These are phyloP conservation scores for Ptychadena robeensis DNA, from an alignment of 2,797 vertebrate genomes.

Conservation along the genomic window DNA sequence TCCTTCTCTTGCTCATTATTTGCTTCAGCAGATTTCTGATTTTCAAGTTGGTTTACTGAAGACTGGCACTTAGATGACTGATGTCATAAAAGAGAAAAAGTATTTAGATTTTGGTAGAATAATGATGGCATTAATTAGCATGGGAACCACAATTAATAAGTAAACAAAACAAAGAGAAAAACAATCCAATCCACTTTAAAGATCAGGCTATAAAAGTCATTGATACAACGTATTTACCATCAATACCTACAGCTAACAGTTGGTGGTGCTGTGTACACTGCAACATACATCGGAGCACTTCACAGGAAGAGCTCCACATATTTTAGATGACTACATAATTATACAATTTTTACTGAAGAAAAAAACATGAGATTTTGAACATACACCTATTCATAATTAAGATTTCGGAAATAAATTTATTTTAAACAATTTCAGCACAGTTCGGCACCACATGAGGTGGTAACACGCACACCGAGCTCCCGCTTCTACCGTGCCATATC, in stretches of 20 bases:
- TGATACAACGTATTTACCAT: not conserved
- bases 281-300: not conserved
- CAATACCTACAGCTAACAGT: not conserved
- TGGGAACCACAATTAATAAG: too few relatives aligned
- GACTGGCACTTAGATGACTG: constrained; percentile 80
- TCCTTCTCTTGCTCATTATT: constrained; percentile 92
- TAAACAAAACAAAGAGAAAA: not conserved
- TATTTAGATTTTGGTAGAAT: not conserved
- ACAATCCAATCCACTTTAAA: not conserved
- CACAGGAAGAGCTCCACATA: not conserved
- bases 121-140: not conserved
- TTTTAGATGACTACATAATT: not conserved
- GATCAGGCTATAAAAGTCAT: not conserved
- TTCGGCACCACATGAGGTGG: too few relatives aligned
- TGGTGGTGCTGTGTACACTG: constrained; percentile 17
- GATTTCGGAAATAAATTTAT: too few relatives aligned
- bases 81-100: not conserved
- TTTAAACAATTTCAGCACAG: too few relatives aligned
- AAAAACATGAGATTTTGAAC: too few relatives aligned
- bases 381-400: not conserved
- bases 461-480: too few relatives aligned
- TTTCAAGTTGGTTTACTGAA: constrained; percentile 79
- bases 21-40: constrained; percentile 85
- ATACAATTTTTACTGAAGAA: too few relatives aligned
- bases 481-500: too few relatives aligned